Percentiles rank a stretch among this genome's conserved stretches.
Evolutionary conservation across 1,140 invertebrate species (phyloP).

Genomic region (Leptopilina clavipes): DNA sequence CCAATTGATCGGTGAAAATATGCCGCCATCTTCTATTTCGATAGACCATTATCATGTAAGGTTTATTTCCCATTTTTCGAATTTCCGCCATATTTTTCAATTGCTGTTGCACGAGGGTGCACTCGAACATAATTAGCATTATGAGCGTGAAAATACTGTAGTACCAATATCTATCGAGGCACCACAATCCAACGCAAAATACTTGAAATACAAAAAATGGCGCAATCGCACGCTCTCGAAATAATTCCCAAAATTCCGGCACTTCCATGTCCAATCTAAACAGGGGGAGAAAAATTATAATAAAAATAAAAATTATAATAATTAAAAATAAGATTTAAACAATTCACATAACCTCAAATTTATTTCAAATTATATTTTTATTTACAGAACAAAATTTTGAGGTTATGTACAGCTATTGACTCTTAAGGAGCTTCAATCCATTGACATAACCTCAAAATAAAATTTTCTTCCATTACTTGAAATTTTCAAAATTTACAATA

Average conservation of each 20-base stretch:
- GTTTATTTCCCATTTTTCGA: constrained; percentile 99
- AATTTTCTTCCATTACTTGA: too few species aligned
- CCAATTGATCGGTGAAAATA: constrained; percentile 89
- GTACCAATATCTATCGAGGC: constrained; percentile 98
- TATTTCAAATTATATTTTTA: too few species aligned
- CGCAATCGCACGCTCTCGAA: constrained; percentile 97
- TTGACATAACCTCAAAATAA: too few species aligned
- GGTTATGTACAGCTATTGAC: too few species aligned
- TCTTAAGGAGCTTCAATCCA: too few species aligned
- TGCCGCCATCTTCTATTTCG: constrained; percentile 94
- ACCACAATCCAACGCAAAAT: constrained; percentile 99
- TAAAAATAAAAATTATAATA: too few species aligned
- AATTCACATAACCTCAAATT: too few species aligned
- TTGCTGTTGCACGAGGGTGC: constrained; percentile 98
- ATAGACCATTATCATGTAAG: constrained; percentile 94
- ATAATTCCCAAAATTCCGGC: constrained; percentile 97
- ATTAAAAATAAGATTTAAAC: too few species aligned
- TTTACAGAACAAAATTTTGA: too few species aligned
- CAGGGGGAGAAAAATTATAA: too few species aligned
- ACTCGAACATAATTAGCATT: constrained; percentile 99
- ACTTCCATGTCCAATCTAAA: constrained; percentile 91
- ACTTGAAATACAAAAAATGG: constrained; percentile 97
- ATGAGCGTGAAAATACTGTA: constrained; percentile 98
- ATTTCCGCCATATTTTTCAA: constrained; percentile 99
- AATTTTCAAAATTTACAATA: too few species aligned